These are phyloP conservation scores for Lamprologus callipterus DNA, from an alignment of 2,113 vertebrate species.

Conservation along the genomic window DNA sequence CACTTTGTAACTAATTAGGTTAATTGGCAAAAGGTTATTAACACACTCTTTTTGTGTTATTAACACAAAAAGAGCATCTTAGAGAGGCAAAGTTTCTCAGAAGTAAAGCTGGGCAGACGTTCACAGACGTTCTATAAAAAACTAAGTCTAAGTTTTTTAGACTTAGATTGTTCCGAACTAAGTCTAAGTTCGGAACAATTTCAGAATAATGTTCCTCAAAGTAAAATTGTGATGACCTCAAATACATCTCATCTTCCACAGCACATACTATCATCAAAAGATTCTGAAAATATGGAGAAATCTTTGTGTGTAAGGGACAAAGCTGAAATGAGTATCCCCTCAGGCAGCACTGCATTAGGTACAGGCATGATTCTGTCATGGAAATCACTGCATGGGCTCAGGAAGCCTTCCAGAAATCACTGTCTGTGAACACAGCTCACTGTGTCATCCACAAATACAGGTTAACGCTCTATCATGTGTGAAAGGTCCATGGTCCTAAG, in stretches of 20 bases:
- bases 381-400: neutral
- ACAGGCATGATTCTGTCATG: neutral
- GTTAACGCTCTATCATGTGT: neutral
- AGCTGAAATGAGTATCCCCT: neutral
- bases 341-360: neutral
- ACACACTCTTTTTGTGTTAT: neutral
- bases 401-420: neutral
- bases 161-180: no score
- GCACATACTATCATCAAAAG: neutral
- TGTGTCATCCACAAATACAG: neutral
- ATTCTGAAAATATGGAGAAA: neutral
- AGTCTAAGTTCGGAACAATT: neutral
- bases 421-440: neutral
- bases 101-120: neutral
- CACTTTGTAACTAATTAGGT: neutral
- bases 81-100: neutral
- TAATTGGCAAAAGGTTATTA: neutral
- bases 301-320: neutral
- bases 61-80: neutral
- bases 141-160: rapidly evolving
- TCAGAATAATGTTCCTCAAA: neutral
- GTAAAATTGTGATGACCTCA: neutral
- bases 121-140: neutral
- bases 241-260: neutral
- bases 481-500: neutral